Evolutionary conservation across 2,113 vertebrate genomes (phyloP), one percentile per base, ranked within the genome.

Genomic region (Solea senegalensis): DNA sequence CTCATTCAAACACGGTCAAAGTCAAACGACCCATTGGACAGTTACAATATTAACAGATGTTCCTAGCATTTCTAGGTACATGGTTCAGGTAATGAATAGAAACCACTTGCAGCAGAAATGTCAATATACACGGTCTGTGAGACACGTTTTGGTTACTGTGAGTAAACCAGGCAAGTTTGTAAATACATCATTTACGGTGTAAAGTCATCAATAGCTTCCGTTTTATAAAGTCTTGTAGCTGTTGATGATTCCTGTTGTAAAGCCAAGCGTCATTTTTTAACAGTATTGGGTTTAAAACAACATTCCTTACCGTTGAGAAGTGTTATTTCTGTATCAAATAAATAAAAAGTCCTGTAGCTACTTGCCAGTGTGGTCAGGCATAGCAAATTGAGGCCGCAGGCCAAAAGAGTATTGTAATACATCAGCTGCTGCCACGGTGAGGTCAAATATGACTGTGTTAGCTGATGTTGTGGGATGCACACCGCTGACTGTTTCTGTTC

Each of bases 371-470:
- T 82, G 67, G 65, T 59, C 66, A 85, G 74, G 59, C 68, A 73
- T 80, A 61, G 70, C 73, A 84, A 84, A 90, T 75, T 76, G 72
- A 76, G 81, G 73, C 74, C 69, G 70, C 52, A 66, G 64, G 74
- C 68, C 77, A 85, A 65, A 81, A 56, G 67, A 82, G 52, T 78
- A 61, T 70, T 89, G 87, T 89, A 74, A 53, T 64, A 70, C 73
- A 79, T 83, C 71, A 84, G 85, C 72, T 63, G 81, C 55, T 83
- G 78, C 65, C 71, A 79, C 68, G 76, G 27, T 63, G 77, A 83
- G 81, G 86, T 83, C 83, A 81, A 60, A 73, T 40, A 62, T 52
- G 54, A 58, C 79, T 58, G 74, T 67, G 78, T 77, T 74, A 50
- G 53, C 49, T 49, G 4, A 60, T 58, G 65, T 57, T 59, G 57